These are phyloP conservation scores for Lemur catta DNA, from an alignment of 2,797 vertebrate species.

Conservation along the genomic window DNA sequence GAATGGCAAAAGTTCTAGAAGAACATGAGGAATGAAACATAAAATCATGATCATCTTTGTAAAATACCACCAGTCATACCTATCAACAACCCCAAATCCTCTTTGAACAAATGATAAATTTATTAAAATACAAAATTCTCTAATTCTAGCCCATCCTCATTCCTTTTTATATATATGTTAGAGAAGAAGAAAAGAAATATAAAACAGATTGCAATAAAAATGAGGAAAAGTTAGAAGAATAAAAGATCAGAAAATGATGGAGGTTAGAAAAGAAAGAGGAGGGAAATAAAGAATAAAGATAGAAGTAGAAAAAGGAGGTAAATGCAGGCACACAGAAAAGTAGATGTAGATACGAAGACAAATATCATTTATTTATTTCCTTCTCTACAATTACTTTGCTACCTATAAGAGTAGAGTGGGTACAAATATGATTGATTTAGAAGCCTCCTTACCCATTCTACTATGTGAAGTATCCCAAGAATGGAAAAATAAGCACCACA, in stretches of 20 bases:
- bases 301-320: not conserved
- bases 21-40: not conserved
- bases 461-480: no score
- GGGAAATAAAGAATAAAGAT: not conserved
- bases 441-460: not conserved
- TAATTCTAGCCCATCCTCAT: not conserved
- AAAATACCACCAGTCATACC: not conserved
- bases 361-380: not conserved
- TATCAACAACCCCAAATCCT: not conserved
- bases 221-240: not conserved
- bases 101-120: constrained; percentile 7
- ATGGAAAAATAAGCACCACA: no score
- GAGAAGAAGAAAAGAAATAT: not conserved
- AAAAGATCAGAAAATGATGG: not conserved
- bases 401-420: not conserved
- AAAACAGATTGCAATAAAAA: not conserved
- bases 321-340: not conserved
- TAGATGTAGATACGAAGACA: not conserved
- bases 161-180: not conserved
- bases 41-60: not conserved
- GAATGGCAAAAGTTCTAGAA: not conserved
- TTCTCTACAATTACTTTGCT: not conserved
- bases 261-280: not conserved
- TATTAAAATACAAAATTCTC: not conserved
- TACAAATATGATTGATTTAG: not conserved